phyloP scores from a whole-genome alignment of 2,113 vertebrate species.

The Triplophysa tibetana region DNA sequence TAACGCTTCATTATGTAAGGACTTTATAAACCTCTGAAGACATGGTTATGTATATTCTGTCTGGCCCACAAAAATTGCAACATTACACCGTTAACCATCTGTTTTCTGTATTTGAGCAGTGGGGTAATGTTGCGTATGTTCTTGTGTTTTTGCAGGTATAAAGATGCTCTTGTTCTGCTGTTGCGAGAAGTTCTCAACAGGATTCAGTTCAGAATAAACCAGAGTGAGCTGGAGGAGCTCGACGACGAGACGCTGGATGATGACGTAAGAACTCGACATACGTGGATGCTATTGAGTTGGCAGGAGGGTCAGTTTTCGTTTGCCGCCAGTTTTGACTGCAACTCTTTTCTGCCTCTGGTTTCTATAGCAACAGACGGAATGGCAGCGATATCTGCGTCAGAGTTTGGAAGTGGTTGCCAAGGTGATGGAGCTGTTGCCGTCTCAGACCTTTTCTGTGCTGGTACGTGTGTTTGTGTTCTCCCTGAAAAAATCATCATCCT shows the following conservation, averaged over 20 bases:
- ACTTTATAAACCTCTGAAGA: no score
- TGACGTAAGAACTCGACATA: slow-evolving; percentile 80
- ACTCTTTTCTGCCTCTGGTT: slow-evolving; percentile 52
- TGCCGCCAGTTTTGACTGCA: slow-evolving; percentile 5
- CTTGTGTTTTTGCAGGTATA: slow-evolving; percentile 80
- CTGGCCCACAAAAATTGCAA: no score
- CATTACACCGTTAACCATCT: no score
- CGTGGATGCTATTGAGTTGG: not conserved
- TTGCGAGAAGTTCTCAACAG: slow-evolving; percentile 93
- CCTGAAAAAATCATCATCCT: not conserved
- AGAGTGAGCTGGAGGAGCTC: slow-evolving; percentile 94
- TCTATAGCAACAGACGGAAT: slow-evolving; percentile 93
- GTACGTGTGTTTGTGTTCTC: slow-evolving; percentile 71
- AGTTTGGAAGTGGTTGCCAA: slow-evolving; percentile 98
- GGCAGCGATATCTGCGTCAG: slow-evolving; percentile 97
- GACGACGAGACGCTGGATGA: slow-evolving; percentile 97
- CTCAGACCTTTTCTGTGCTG: slow-evolving; percentile 91
- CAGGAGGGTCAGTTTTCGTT: not conserved
- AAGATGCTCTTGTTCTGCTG: slow-evolving; percentile 91
- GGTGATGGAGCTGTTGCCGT: slow-evolving; percentile 98
- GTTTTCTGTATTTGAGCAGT: not conserved
- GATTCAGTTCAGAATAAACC: slow-evolving; percentile 96
- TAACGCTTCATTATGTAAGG: no score
- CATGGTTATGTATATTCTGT: no score
- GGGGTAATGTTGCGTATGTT: not conserved